Base-by-base conservation (phyloP, 2,888 invertebrate species). In the Eumerus sabulonum region DNA sequence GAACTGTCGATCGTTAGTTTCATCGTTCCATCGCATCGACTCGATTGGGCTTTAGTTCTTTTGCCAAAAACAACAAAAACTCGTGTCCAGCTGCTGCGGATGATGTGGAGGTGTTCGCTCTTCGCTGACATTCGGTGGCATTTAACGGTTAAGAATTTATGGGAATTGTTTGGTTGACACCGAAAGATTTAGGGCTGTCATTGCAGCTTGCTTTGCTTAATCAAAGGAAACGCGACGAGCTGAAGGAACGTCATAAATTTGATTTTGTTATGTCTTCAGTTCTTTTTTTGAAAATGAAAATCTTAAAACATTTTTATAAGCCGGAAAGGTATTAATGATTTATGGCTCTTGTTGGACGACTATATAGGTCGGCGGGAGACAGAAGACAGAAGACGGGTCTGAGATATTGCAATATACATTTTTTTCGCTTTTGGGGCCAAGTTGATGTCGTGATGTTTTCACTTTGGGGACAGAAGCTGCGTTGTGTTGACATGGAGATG, bases 161-260 rank as follows among this genome's bases (percentile, higher is more conserved):
- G 63, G 16, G 62, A 57, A 74, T 74, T 19, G 74, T 64, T 70
- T 79, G 45, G 48, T 50, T 74, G 79, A 74, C 79, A 68, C 48
- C 27, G 27, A 27, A 54, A 60, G 79, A 79, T 67, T 74, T 74
- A 74, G 63, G 74, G 48, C 54, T 63, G 68, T 74, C 77, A 63
- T 59, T 70, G 63, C 62, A 51, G 63, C 68, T 70, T 74, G 50
- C 59, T 73, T 59, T 68, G 53, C 18, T 63, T 73, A 63, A 73
- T 72, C 67, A 62, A 40, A 67, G 56, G 36, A 54, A 68, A 44
- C 56, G 50, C 18, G 16, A 36, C 36, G 17, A 27, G 27, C 27
- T 2, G 27, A 4, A 27, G 66, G 59, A 60, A 44, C 42, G 73
- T 68, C 19, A 56, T 76, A 76, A 76, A 76, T 76, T 27, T 27